phyloP scores from a whole-genome alignment of 2,888 invertebrate genomes.

The Cinara cedri region DNA sequence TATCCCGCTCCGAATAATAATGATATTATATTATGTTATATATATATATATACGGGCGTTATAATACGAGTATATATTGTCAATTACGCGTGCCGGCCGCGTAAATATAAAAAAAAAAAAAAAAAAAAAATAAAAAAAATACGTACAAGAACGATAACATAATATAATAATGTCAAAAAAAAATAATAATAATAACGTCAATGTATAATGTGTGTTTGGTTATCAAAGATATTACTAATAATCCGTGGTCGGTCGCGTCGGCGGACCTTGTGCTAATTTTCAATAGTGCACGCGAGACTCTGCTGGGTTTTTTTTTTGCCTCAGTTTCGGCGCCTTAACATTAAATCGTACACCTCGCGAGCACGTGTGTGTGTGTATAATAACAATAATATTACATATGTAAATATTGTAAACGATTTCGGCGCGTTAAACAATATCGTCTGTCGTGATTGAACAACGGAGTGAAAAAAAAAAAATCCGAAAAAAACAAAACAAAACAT shows the following conservation, averaged over 20 bases:
- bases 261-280: constrained; percentile 39
- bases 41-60: too few relatives aligned
- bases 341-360: not conserved
- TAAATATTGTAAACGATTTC: constrained; percentile 23
- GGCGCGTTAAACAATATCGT: not conserved
- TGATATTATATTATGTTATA: constrained; percentile 24
- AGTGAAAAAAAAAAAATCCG: not conserved
- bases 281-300: too few relatives aligned
- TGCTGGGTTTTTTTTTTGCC: too few relatives aligned
- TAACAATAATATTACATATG: constrained; percentile 1
- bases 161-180: not conserved
- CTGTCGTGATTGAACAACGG: too few relatives aligned
- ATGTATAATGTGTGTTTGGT: too few relatives aligned
- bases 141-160: constrained; percentile 32
- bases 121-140: too few relatives aligned
- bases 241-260: not conserved
- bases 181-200: constrained; percentile 3
- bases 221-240: not conserved
- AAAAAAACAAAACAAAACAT: not conserved
- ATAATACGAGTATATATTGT: constrained; percentile 41
- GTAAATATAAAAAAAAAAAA: too few relatives aligned
- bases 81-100: constrained; percentile 35
- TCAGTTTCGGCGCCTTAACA: not conserved
- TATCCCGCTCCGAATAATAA: constrained; percentile 19
- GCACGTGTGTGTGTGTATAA: not conserved